A percentile compares a stretch with the other conserved stretches of the same genome.
Conservation (phyloP, 1,140 invertebrate genomes). For the Brachionus calyciflorus region DNA sequence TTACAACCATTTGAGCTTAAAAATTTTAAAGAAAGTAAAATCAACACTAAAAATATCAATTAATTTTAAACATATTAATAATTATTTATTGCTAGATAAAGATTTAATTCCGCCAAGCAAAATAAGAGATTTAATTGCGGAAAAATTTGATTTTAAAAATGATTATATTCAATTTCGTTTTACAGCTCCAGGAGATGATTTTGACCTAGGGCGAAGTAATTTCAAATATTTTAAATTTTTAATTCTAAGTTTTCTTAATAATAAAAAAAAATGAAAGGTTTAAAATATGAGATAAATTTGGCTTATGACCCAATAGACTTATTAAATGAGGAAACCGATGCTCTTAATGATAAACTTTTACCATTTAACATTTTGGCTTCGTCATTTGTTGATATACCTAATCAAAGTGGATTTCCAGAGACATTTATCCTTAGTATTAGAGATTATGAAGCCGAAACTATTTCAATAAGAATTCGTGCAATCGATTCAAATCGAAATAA, state of each 20-base stretch:
- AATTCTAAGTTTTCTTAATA: not conserved
- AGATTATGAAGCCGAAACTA: not conserved
- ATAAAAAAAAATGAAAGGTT: constrained; percentile 11
- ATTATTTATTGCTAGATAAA: not conserved
- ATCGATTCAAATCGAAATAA: not conserved
- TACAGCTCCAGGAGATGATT: constrained; percentile 19
- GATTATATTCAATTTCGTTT: constrained; percentile 4
- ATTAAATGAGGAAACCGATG: not conserved
- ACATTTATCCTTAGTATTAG: not conserved
- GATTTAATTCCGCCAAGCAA: constrained; percentile 6
- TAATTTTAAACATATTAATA: not conserved
- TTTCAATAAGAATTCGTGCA: not conserved
- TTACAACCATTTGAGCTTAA: not conserved
- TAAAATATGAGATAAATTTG: constrained; percentile 7
- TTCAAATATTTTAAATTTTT: not conserved
- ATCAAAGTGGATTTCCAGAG: not conserved
- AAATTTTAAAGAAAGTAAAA: not conserved
- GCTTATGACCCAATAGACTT: not conserved
- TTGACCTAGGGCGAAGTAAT: not conserved
- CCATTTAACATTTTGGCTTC: not conserved
- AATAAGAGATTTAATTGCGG: not conserved
- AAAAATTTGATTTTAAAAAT: not conserved
- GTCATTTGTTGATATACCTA: not conserved
- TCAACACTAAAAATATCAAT: no score
- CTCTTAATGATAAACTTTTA: not conserved